Evolutionary conservation across 2,797 vertebrate species (phyloP), one percentile per base, ranked within the genome.

Genomic region (Vultur gryphus): DNA sequence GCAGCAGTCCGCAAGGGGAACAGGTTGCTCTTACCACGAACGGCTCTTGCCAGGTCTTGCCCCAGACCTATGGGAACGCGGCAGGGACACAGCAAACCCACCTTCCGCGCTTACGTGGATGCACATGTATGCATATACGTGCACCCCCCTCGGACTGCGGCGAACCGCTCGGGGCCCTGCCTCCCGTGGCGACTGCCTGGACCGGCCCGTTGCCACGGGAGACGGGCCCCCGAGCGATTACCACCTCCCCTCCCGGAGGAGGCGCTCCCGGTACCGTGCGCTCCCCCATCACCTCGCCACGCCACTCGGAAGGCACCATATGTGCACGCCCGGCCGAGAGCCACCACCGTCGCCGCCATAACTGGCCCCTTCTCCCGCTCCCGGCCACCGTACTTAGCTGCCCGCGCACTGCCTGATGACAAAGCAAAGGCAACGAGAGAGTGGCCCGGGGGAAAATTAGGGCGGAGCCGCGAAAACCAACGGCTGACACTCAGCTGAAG

Each of bases 401-500:
- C 19, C 7, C 0, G 1, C 6, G 4, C 8, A 2, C 10, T 26
- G 94, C 94, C 91, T 78, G 88, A 58, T 6, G 7, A 24, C 7
- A n/a, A 67, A 70, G 43, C 3, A 5, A 23, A 1, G 4, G 29
- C 33, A 28, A 16, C 7, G 3, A 21, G 21, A 1, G 4, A 4
- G 0, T 3, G 1, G 2, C 58, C 4, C 2, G 4, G 6, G 9
- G 24, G 4, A 4, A 39, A 31, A 14, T 5, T 0, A 17, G 24
- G 7, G 12, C 15, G 4, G 5, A 43, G 21, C 7, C 43, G 55
- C 9, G 13, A 20, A 58, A 73, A 12, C 0, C 17, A 9, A 5
- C 7, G 9, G 19, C 20, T 16, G 11, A 4, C 11, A 1, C 7
- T 21, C 5, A 2, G 13, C 2, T 39, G 35, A 7, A 44, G n/a